Conservation (phyloP, 2,797 vertebrate species). For the Streptopelia turtur region DNA sequence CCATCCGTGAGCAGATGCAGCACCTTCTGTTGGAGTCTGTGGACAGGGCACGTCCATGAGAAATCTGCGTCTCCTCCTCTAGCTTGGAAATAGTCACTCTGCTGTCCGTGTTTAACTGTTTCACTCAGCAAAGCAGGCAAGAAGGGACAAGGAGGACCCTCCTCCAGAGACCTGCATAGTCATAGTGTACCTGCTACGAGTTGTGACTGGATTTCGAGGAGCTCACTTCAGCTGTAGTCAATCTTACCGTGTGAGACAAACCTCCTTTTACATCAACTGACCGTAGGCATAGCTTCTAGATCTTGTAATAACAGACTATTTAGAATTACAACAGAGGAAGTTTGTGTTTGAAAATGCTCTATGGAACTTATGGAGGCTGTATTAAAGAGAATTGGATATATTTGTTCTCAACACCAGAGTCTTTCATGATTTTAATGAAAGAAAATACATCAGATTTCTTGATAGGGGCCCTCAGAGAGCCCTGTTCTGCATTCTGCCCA, state of each 20-base stretch:
- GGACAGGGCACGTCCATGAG: rapidly evolving
- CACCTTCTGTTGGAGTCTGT: not conserved
- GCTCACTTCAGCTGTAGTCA: not conserved
- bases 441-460: constrained; percentile 12
- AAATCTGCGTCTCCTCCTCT: not conserved
- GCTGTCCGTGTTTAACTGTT: not conserved
- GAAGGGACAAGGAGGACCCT: not conserved
- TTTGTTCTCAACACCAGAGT: not conserved
- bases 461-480: not conserved
- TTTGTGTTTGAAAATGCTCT: constrained; percentile 8
- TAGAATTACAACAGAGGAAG: not conserved
- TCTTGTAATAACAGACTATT: not conserved
- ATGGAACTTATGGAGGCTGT: not conserved
- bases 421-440: constrained; percentile 39
- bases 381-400: not conserved
- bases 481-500: not conserved
- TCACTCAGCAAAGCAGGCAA: not conserved
- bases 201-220: not conserved
- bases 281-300: not conserved
- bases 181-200: not conserved
- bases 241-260: not conserved
- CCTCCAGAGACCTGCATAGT: not conserved
- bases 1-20: not conserved
- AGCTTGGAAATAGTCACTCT: not conserved
- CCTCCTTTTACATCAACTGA: not conserved